phyloP scores from a whole-genome alignment of 2,888 invertebrate genomes.

The Mesorhabditis spiculigera region DNA sequence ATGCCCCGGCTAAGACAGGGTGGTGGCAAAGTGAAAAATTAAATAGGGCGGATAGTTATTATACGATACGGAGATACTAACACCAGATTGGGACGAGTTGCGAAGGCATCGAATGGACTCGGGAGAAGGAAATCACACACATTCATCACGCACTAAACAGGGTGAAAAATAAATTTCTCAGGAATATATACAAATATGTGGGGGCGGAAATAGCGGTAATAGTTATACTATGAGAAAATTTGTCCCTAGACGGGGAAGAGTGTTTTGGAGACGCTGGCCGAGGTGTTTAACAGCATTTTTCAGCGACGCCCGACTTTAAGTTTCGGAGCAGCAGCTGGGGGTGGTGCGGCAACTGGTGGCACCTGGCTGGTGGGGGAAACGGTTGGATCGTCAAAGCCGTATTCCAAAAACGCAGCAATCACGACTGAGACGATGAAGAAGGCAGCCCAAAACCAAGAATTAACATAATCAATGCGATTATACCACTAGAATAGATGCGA shows the following conservation, averaged over 20 bases:
- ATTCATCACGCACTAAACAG: background rate
- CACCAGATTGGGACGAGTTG: background rate
- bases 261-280: no score
- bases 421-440: conserved; percentile 29
- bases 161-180: background rate
- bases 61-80: background rate
- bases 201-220: background rate
- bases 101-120: conserved; percentile 4
- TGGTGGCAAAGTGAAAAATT: no score
- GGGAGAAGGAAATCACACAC: background rate
- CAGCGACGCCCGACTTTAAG: no score
- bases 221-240: no score
- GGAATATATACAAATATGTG: background rate
- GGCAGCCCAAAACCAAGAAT: conserved; percentile 18
- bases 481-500: conserved; percentile 9
- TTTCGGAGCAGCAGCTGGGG: no score
- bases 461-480: background rate
- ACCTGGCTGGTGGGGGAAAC: conserved; percentile 9
- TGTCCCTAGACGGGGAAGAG: no score
- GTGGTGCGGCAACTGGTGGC: no score
- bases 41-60: background rate
- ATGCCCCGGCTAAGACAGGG: no score
- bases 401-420: conserved; percentile 32
- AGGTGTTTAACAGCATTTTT: no score
- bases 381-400: conserved; percentile 20